Evolutionary conservation across 2,113 vertebrate genomes (phyloP), one percentile per base, ranked within the genome.

Genomic region (Tetrax tetrax): DNA sequence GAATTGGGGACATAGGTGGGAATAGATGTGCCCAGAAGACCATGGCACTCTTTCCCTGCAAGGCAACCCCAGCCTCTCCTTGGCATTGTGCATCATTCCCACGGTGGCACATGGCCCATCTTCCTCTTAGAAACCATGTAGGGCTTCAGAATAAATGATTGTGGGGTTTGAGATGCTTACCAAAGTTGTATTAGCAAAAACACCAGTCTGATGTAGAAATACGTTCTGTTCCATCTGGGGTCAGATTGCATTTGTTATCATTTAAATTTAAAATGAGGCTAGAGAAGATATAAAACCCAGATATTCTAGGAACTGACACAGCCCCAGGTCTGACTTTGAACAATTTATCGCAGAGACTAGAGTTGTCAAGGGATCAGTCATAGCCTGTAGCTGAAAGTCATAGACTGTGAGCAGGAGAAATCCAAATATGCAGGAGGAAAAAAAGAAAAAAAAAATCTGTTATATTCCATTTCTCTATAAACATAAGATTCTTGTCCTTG

Each of bases 291-390:
- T 94, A 95, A 96, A 97, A 17, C 82, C 61, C 64, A 89, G 95
- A 89, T 97, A 96, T 94, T 97, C 97, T 87, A 95, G 90, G 96
- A 94, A 93, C 88, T 82, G 96, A 97, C 96, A 97, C 95, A 95
- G 95, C 95, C 96, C 59, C 97, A 76, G 95, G 91, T 87, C 96
- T 96, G 95, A 96, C 97, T 96, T 95, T 95, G 96, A 97, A 96
- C 59, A 96, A 90, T 95, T 96, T 94, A 84, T 92, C 20, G 66
- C 78, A 70, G 95, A 92, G 93, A 94, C 97, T 95, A 77, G 92
- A 83, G 87, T 95, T 96, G 95, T 96, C 96, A 97, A 93, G 96
- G 94, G 95, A 96, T 93, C 97, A 94, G 95, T 95, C 88, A 84
- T 91, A 97, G 89, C 95, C 87, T 92, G 93, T 92, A 91, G 96